A percentile compares a stretch with the other conserved stretches of the same genome.
Conservation (phyloP, 2,888 invertebrate genomes). For the Blera fallax region DNA sequence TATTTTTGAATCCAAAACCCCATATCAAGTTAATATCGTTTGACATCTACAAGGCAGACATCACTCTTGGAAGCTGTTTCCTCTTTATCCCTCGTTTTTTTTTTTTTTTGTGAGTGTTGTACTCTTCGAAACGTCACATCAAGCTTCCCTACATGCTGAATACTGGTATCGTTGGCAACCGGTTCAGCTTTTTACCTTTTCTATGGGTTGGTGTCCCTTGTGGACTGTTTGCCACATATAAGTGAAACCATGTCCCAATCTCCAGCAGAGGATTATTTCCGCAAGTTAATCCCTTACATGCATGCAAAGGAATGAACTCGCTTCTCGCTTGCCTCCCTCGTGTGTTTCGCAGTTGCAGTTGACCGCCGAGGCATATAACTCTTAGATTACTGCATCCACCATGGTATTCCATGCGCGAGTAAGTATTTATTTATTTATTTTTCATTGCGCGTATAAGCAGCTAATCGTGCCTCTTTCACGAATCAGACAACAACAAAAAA, state of each 20-base stretch:
- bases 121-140: slow-evolving; percentile 44
- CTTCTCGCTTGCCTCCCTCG: slow-evolving; percentile 12
- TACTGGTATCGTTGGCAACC: slow-evolving; percentile 42
- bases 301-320: slow-evolving; percentile 60
- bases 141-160: slow-evolving; percentile 23
- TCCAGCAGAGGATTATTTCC: slow-evolving; percentile 68
- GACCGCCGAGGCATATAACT: slow-evolving; percentile 56
- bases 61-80: slow-evolving; percentile 42
- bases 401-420: slow-evolving; percentile 30
- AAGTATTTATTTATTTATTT: neutral
- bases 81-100: neutral
- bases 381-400: slow-evolving; percentile 58
- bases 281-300: slow-evolving; percentile 69
- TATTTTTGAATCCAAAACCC: slow-evolving; percentile 2
- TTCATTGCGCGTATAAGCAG: slow-evolving; percentile 49
- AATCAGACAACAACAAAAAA: slow-evolving; percentile 18
- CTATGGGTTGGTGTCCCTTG: slow-evolving; percentile 38
- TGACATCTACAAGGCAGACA: slow-evolving; percentile 46
- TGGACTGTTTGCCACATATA: slow-evolving; percentile 14
- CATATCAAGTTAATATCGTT: slow-evolving; percentile 26
- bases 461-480: slow-evolving; percentile 63
- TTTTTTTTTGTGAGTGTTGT: too few species aligned
- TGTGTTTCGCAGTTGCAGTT: slow-evolving; percentile 27
- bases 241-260: slow-evolving; percentile 53
- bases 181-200: slow-evolving; percentile 61